Conservation (phyloP, 2,888 invertebrate species). For the Hemicrepidius hirtus region DNA sequence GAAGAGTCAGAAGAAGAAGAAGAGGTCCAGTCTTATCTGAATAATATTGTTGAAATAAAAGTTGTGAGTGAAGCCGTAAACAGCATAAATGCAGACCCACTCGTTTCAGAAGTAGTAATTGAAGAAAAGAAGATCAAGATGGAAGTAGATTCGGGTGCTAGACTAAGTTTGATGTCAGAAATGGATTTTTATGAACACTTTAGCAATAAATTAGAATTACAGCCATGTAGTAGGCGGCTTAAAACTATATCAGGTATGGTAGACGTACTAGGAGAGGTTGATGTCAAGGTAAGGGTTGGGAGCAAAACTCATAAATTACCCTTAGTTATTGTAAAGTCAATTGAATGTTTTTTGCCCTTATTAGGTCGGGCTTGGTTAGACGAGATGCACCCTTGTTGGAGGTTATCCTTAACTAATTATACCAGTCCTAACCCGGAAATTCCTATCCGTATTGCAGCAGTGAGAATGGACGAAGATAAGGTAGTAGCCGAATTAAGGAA, state of each 20-base stretch:
- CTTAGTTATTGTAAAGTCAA: neutral
- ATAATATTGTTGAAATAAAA: neutral
- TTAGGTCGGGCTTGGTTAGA: neutral
- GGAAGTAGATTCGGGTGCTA: neutral
- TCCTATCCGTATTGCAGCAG: too few species aligned
- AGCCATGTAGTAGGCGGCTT: neutral
- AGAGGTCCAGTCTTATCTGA: neutral
- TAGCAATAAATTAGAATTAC: neutral
- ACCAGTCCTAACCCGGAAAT: too few species aligned
- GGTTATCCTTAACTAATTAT: neutral
- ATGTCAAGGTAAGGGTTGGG: neutral
- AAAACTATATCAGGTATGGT: neutral
- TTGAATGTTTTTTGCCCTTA: neutral
- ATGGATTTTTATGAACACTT: neutral
- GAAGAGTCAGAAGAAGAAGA: neutral
- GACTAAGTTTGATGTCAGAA: neutral
- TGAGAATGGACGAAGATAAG: neutral
- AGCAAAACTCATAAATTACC: constrained; percentile 1
- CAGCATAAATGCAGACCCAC: neutral
- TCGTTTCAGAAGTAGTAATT: neutral
- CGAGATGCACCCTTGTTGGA: neutral
- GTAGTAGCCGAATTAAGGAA: neutral
- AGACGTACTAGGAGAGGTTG: neutral
- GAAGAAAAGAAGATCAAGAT: neutral
- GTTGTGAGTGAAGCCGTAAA: neutral